Percentiles rank a stretch among this genome's conserved stretches.
These are phyloP conservation scores for Apeltes quadracus DNA, from an alignment of 2,113 vertebrate species.

Conservation along the genomic window DNA sequence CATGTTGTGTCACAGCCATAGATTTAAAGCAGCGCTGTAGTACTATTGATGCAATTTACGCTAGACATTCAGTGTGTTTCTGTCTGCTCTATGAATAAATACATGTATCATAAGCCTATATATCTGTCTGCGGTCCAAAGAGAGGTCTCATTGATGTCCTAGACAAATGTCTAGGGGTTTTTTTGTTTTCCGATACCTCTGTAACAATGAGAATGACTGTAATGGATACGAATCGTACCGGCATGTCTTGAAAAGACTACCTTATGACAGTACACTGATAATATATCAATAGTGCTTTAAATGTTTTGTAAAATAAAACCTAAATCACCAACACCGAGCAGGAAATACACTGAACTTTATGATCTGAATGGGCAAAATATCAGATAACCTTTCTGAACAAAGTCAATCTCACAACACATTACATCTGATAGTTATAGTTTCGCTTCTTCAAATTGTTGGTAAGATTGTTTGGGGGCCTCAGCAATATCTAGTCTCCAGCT, in stretches of 20 bases:
- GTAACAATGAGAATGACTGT: neutral
- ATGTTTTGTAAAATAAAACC: neutral
- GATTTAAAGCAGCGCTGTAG: slow-evolving; percentile 36
- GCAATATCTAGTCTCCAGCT: slow-evolving; percentile 19
- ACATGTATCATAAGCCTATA: slow-evolving; percentile 27
- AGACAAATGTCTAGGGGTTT: neutral
- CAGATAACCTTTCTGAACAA: slow-evolving; percentile 1
- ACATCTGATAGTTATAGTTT: slow-evolving; percentile 1
- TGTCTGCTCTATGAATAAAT: slow-evolving; percentile 42
- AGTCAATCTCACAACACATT: neutral
- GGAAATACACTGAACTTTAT: neutral
- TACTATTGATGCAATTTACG: slow-evolving; percentile 45
- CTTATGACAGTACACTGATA: neutral
- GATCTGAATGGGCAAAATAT: neutral
- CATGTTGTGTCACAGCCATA: slow-evolving; percentile 4
- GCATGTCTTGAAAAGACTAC: neutral
- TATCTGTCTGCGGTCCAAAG: slow-evolving; percentile 39
- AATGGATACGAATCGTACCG: neutral
- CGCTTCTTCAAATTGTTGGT: neutral
- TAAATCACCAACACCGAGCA: neutral
- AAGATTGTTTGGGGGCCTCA: slow-evolving; percentile 3
- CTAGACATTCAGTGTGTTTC: slow-evolving; percentile 53
- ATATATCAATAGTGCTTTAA: neutral
- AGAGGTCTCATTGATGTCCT: slow-evolving; percentile 14
- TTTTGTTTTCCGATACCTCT: neutral